These are phyloP conservation scores for Neotoma lepida DNA, from an alignment of 2,113 vertebrate species.

Conservation along the genomic window DNA sequence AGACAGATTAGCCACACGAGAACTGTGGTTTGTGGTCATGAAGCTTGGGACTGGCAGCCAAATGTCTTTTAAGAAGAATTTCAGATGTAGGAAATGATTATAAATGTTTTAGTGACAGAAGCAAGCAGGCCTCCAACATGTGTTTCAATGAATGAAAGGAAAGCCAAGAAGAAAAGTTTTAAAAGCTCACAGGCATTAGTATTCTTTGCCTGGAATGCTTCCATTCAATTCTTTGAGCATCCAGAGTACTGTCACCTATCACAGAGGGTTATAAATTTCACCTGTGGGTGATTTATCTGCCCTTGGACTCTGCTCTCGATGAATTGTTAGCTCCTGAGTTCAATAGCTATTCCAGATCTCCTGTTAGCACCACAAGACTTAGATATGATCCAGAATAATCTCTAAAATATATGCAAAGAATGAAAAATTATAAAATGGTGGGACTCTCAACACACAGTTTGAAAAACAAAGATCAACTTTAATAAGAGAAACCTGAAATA, in stretches of 20 bases:
- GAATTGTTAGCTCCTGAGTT: background rate
- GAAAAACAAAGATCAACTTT: background rate
- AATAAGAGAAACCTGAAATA: background rate
- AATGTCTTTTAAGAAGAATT: conserved; percentile 17
- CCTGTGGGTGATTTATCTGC: background rate
- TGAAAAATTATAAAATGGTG: background rate
- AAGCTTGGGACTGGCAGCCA: background rate
- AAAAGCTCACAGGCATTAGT: background rate
- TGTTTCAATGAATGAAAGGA: conserved; percentile 31
- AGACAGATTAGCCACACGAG: background rate
- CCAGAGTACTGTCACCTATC: background rate
- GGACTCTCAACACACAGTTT: background rate
- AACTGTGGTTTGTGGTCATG: background rate
- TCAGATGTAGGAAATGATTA: background rate
- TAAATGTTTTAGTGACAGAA: conserved; percentile 36
- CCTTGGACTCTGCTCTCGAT: background rate
- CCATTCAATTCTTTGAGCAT: background rate
- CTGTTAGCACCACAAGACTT: background rate
- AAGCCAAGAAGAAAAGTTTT: conserved; percentile 2
- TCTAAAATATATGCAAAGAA: background rate
- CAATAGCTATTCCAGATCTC: background rate
- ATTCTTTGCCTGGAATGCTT: background rate
- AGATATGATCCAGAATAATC: background rate
- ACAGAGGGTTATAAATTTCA: fast-evolving
- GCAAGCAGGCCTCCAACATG: background rate